Base-by-base conservation (phyloP, 2,113 vertebrate genomes). In the Colaptes auratus region DNA sequence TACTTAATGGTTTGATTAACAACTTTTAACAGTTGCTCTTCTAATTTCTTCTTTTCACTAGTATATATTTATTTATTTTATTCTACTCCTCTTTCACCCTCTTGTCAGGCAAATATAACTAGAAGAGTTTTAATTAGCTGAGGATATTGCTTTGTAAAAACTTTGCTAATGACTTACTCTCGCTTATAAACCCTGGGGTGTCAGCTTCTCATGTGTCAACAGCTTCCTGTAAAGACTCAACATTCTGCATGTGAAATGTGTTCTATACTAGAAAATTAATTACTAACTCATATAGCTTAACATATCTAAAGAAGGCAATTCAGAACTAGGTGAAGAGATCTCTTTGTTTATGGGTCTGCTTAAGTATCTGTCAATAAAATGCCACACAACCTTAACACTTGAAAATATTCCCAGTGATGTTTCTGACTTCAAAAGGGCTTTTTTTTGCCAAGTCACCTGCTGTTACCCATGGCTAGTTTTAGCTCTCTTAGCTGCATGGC, bases 1-100 rank as follows among this genome's bases (percentile, higher is more conserved):
- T 91, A 86, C 82, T 95, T 96, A 96, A 97, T 89, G 81, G 92
- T 93, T 97, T 82, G 60, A 95, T 96, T 96, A 97, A 95, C 72
- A 96, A 86, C 50, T 92, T 87, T 86, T n/a, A 94, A 93, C 79
- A 93, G 59, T 60, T 56, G 18, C 64, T 76, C 42, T 93, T 90
- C 80, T 93, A 90, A 97, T 96, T 96, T 95, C 82, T 63, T 96
- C 74, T 89, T 92, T 96, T 90, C 83, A 69, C 24, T 88, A 53
- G 7, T 97, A 71, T 95, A 95, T 95, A 35, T 93, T 90, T 96
- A 92, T 88, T 93, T 95, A 90, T 90, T 96, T 97, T 79, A 66
- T 63, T 64, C 89, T 84, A 87, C 24, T 81, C 52, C 82, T 96
- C 77, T 82, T 90, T 85, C 35, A 46, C 86, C 44, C 78, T 71